Evolutionary conservation across 2,888 invertebrate genomes (phyloP), one percentile per base, ranked within the genome.

Genomic region (Gymnoscelis rufifasciata): DNA sequence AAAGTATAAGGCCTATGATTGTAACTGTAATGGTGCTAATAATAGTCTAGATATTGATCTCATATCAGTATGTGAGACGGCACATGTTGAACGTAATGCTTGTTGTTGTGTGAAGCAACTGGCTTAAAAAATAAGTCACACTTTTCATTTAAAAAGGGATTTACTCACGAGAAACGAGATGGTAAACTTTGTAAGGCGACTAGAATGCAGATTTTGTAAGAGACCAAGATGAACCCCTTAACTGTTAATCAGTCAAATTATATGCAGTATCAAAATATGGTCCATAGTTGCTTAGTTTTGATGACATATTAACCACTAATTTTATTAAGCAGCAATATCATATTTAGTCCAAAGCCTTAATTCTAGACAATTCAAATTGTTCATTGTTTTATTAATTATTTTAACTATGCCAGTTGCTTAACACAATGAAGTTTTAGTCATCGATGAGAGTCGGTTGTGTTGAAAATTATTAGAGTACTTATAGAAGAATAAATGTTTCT

Each of bases 1-100:
- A 87, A 82, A 62, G 74, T 72, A 69, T 71, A 60, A 80, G 87
- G 87, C 87, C 87, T 87, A 84, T 71, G 81, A 81, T 73, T 66
- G 84, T 80, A 87, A 87, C 75, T 78, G 82, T 78, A 78, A 74
- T 83, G 88, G 88, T 88, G 88, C 88, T 88, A 87, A 49, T 19
- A n/a, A 19, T 83, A 84, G 77, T 78, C 72, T 74, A 86, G 81
- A 78, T 73, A 71, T 76, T 83, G 86, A 86, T 86, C 86, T 88
- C 87, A 80, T 84, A 86, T 83, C 84, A 79, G 70, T 66, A 66
- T 72, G 74, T 74, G 81, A 78, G 76, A 76, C 61, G 59, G 74
- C 66, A 64, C 63, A 63, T 38, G 38, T 31, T 40, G 44, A 40
- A 68, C 57, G 70, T 72, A 76, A 73, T 71, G 73, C 71, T 35